phyloP scores from a whole-genome alignment of 2,113 vertebrate genomes.

The Laticauda colubrina region DNA sequence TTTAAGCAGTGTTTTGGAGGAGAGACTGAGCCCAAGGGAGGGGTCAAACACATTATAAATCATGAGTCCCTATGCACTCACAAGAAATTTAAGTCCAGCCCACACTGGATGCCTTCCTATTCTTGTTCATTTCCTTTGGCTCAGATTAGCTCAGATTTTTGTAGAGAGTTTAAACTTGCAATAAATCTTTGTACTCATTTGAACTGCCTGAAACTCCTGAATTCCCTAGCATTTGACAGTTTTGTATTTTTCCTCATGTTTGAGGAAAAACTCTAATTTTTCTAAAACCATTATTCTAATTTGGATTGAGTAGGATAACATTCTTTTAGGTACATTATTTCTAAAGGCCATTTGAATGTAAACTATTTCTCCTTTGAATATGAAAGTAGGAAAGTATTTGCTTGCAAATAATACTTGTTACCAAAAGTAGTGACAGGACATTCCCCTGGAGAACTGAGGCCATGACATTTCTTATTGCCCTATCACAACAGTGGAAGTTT shows the following conservation, averaged over 20 bases:
- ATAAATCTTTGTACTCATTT: background rate
- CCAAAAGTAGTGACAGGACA: conserved; percentile 15
- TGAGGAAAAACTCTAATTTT: background rate
- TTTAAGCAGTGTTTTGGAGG: background rate
- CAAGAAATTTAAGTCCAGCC: background rate
- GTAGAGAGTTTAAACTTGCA: background rate
- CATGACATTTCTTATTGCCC: conserved; percentile 22
- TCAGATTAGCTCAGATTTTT: background rate
- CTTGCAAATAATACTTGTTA: conserved; percentile 11
- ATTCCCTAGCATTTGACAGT: background rate
- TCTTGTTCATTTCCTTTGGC: background rate
- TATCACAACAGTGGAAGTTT: background rate
- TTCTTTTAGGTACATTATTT: background rate
- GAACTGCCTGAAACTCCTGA: background rate
- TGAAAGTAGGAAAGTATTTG: background rate
- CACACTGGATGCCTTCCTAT: no score
- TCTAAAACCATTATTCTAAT: background rate
- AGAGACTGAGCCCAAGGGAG: background rate
- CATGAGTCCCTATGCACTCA: background rate
- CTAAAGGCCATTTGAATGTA: background rate
- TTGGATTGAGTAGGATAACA: background rate
- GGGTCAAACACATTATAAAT: background rate
- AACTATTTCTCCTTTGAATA: background rate
- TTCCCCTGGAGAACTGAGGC: conserved; percentile 24
- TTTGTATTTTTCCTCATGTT: background rate